Evolutionary conservation across 2,797 vertebrate species (phyloP), one percentile per base, ranked within the genome.

Genomic region (Ibycter americanus): DNA sequence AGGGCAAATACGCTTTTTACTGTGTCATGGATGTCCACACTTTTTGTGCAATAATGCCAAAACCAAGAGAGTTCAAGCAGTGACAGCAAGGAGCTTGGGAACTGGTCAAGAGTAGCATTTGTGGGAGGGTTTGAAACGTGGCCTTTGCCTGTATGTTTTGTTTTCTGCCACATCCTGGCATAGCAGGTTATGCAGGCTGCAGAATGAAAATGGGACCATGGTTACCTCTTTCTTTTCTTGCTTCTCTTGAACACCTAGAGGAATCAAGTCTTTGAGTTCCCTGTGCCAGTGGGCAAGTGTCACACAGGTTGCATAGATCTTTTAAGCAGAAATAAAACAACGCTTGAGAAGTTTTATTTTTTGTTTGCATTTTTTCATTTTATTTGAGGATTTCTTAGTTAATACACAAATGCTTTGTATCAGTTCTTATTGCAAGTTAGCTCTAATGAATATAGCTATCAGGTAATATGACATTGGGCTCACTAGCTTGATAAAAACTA

Each of bases 21-120:
- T 32, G 8, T 52, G 59, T 34, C 16, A 63, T 1, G 4, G 31
- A 51, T 70, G 38, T 29, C 68, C 9, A 27, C 0, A 0, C n/a
- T 36, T 31, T 22, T 46, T 66, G 20, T 51, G 49, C 32, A 38
- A 23, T 38, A 67, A 59, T 40, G 29, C 58, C 32, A 58, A 46
- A 87, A 51, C 7, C 15, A 66, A 13, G 36, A 44, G 25, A 51
- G 22, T 11, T n/a, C 7, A 13, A 46, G 34, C 20, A 49, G 47
- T 34, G 59, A 32, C 44, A 46, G 34, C 8, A 49, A 15, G 27
- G 34, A 90, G 8, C 14, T 2, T 44, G 42, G 36, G 54, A n/a
- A 7, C 27, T 62, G 34, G 25, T 55, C 31, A 71, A 61, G 54
- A 77, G 65, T 36, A 49, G 29, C 31, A 6, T 1, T 2, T 2